These are phyloP conservation scores for Furcifer pardalis DNA, from an alignment of 2,797 vertebrate species.

Conservation along the genomic window DNA sequence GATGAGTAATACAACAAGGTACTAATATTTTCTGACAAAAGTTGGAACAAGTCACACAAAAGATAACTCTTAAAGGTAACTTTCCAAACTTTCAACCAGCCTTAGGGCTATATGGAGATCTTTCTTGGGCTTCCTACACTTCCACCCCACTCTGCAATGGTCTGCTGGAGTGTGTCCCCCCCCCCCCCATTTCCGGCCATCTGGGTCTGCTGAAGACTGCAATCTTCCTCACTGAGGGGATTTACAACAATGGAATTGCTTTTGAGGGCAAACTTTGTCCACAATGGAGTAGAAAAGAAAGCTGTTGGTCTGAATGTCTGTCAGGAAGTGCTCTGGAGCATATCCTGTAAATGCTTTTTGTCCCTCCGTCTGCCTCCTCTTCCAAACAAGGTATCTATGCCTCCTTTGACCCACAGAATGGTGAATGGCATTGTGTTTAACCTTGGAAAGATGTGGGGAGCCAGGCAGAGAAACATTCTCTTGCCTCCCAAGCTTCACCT, in stretches of 20 bases:
- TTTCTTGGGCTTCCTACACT: too few relatives aligned
- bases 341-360: not conserved
- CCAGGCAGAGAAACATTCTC: not conserved
- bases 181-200: too few relatives aligned
- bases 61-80: not conserved
- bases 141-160: too few relatives aligned
- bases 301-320: not conserved
- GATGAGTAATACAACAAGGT: not conserved
- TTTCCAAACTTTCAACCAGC: not conserved
- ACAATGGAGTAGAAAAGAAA: not conserved
- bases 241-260: not conserved
- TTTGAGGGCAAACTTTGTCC: not conserved
- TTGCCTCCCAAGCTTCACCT: slow-evolving; percentile 11
- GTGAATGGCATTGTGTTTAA: not conserved
- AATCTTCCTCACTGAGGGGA: too few relatives aligned
- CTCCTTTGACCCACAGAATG: not conserved
- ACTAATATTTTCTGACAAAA: too few relatives aligned
- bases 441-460: slow-evolving; percentile 5
- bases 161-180: too few relatives aligned
- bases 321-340: not conserved
- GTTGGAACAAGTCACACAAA: not conserved
- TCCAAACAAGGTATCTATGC: not conserved
- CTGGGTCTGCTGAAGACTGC: not conserved
- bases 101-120: not conserved
- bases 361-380: not conserved